Base-by-base conservation (phyloP, 2,888 invertebrate species). In the Scotopteryx bipunctaria region DNA sequence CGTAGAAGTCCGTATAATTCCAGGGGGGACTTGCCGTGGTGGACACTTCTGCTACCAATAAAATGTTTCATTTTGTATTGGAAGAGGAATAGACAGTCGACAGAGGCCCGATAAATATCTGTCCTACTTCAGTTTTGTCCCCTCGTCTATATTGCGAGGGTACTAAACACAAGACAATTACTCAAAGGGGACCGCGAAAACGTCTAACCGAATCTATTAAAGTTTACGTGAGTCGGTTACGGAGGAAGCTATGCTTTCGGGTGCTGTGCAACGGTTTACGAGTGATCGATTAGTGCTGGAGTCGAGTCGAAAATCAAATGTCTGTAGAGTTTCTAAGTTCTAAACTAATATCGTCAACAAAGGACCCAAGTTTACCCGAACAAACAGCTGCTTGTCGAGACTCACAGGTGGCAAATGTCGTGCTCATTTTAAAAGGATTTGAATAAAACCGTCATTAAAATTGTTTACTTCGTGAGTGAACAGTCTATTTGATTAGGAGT, bases 151-250 rank as follows among this genome's bases (percentile, higher is more conserved):
- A 47, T 32, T 47, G 36, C 52, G 42, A 47, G 55, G 51, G 53
- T 59, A 50, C 55, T 50, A 58, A 50, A 59, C 57, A 61, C 47
- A 51, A 51, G 60, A 56, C 64, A 61, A 61, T 63, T 62, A 64
- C 62, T 64, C 64, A 61, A 62, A 64, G 60, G 64, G 64, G 64
- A 57, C 57, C 61, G 49, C 56, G 52, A 53, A 52, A 50, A 57
- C 55, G 58, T 58, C 53, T 60, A 49, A 55, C 59, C 63, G 56
- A 59, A 58, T 61, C 61, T 58, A 63, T 63, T 60, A 55, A 50
- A 52, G 35, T 58, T 52, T 58, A 63, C 62, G 62, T 63, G 62
- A 58, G 55, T 35, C 44, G 62, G 58, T 60, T 63, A 55, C 53
- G 27, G 38, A 58, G 55, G 44, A 35, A 54, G 51, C 56, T 54